phyloP scores from a whole-genome alignment of 2,797 vertebrate genomes.

The Gorsachius magnificus region DNA sequence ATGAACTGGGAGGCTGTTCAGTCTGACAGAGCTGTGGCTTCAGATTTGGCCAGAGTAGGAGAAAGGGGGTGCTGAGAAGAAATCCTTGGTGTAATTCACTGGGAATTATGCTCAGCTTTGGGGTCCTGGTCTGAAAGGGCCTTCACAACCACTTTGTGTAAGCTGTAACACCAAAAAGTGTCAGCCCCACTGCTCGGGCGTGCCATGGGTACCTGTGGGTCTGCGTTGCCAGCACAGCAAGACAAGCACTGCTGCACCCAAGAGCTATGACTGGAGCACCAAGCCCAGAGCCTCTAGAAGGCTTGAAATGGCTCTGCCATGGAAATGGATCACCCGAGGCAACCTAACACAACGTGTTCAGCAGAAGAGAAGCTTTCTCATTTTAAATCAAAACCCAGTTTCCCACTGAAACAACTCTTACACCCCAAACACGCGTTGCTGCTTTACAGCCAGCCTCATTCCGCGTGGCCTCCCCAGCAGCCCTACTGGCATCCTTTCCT shows the following conservation, averaged over 20 bases:
- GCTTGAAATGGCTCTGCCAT: background rate
- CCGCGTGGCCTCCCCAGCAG: background rate
- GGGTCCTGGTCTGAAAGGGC: background rate
- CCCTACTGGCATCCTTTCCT: background rate
- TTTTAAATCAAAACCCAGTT: background rate
- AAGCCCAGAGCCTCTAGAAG: background rate
- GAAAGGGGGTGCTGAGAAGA: background rate
- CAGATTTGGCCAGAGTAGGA: background rate
- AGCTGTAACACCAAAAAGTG: background rate
- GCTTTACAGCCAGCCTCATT: background rate
- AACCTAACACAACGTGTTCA: background rate
- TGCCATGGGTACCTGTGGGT: fast-evolving
- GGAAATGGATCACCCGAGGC: background rate
- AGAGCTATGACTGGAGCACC: background rate
- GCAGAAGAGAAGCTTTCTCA: background rate
- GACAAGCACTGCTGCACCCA: background rate
- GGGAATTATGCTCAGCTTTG: background rate
- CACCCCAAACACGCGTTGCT: background rate
- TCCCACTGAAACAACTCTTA: background rate
- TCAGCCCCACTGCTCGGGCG: background rate
- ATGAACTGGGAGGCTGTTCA: background rate
- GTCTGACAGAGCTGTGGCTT: background rate
- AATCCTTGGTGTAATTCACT: background rate
- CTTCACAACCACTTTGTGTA: background rate
- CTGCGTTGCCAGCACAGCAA: background rate